Evolutionary conservation across 2,797 vertebrate genomes (phyloP), one percentile per base, ranked within the genome.

Genomic region (Urocyon cinereoargenteus): DNA sequence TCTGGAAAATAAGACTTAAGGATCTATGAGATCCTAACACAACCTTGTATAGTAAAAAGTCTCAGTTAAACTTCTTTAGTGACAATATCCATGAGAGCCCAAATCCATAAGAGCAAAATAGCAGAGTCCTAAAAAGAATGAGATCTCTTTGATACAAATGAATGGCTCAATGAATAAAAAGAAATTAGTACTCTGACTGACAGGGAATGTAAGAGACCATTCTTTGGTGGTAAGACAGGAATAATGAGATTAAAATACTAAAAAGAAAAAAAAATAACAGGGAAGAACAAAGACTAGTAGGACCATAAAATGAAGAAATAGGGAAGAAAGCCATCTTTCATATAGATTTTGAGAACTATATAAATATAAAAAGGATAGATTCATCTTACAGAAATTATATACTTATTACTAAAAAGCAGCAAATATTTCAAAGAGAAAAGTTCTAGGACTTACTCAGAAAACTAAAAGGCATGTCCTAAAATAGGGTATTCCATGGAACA

Each of bases 171-270:
- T 13, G 2, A 93, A 81, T 84, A 55, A 77, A 85, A 93, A 84
- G 21, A 87, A 94, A 61, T 31, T 53, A 85, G 16, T 9, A 68
- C 16, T 90, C 28, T 36, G 26, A 70, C 45, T 61, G n/a, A 55
- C 7, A 88, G n/a, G 45, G 49, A 87, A 88, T 62, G 2, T 21
- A 66, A 95, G 14, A 81, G 55, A 59, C 73, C 57, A 55, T 12
- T 53, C 36, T 90, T 73, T 79, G 24, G 16, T 8, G 6, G 26
- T 19, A 87, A 89, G 82, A 15, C n/a, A 90, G 49, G 70, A 92
- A 96, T 85, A 61, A 57, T n/a, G 31, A 94, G 34, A 79, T 81
- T 61, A 95, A 90, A 96, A 83, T 83, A 84, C 61, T 36, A 36
- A 95, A 96, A 96, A 62, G 26, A 87, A 73, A 5, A 79, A 84